Evolutionary conservation across 2,113 vertebrate species (phyloP).

Genomic region (Ophthalmolycus amberensis): DNA sequence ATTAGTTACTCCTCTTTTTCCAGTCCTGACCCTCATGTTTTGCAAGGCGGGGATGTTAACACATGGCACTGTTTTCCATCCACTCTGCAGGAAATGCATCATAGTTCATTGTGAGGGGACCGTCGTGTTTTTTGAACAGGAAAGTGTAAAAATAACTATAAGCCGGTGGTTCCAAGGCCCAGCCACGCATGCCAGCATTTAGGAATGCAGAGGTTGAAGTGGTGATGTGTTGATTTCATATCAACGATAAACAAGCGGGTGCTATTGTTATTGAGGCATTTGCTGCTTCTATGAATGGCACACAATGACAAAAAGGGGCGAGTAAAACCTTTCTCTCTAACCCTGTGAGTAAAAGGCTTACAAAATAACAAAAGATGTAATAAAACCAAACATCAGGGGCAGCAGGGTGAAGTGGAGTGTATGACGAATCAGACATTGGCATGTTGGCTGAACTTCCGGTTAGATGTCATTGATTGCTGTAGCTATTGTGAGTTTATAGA

Average conservation of each 20-base stretch:
- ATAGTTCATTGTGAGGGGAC: conserved; percentile 92
- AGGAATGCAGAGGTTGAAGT: conserved; percentile 56
- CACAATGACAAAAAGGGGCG: not conserved
- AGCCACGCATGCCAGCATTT: conserved; percentile 38
- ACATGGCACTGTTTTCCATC: conserved; percentile 96
- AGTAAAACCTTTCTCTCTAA: not conserved
- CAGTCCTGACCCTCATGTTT: conserved; percentile 78
- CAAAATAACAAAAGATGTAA: not conserved
- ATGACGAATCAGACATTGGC: not conserved
- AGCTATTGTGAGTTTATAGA: not conserved
- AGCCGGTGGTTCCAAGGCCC: conserved; percentile 72
- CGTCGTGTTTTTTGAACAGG: conserved; percentile 90
- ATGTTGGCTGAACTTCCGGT: not conserved
- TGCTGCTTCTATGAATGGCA: not conserved
- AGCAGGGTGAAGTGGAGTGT: not conserved
- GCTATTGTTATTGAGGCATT: conserved; percentile 22
- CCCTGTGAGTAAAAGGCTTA: not conserved
- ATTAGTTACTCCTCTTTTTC: conserved; percentile 48
- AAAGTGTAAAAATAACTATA: conserved; percentile 97
- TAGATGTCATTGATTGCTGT: not conserved
- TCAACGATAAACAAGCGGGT: conserved; percentile 30
- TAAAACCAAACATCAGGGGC: not conserved
- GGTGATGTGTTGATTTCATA: conserved; percentile 46
- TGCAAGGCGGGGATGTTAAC: conserved; percentile 92
- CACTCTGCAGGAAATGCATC: conserved; percentile 97